Conservation (phyloP, 1,140 invertebrate genomes). For the Ceratina calcarata region DNA sequence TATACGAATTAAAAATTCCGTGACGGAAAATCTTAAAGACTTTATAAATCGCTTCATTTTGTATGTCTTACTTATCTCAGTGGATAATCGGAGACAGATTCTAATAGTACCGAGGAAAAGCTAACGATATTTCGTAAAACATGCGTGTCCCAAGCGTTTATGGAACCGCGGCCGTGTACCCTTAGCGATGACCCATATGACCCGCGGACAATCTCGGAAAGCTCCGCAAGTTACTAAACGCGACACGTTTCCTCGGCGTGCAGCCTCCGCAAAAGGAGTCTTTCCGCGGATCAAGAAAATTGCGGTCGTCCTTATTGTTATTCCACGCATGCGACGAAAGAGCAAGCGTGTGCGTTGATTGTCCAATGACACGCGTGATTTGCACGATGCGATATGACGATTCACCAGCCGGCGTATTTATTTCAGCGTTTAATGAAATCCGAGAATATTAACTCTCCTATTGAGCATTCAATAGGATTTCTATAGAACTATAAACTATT, state of each 20-base stretch:
- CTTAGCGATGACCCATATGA: constrained; percentile 39
- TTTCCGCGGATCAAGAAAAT: constrained; percentile 10
- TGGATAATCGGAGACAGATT: no score
- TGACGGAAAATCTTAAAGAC: no score
- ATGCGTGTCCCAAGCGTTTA: constrained; percentile 1
- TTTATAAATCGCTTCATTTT: no score
- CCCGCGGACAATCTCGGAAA: constrained; percentile 24
- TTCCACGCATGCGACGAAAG: constrained; percentile 27
- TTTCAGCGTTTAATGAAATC: no score
- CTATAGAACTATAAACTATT: no score
- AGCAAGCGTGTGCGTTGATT: constrained; percentile 38
- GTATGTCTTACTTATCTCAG: no score
- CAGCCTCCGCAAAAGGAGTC: constrained; percentile 25
- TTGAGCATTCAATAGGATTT: no score
- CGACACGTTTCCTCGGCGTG: constrained; percentile 36
- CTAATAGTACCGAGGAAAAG: no score
- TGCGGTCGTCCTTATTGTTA: constrained; percentile 30
- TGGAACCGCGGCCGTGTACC: not conserved
- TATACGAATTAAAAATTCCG: no score
- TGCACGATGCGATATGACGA: constrained; percentile 7
- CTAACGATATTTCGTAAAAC: not conserved
- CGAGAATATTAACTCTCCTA: no score
- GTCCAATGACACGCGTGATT: constrained; percentile 40
- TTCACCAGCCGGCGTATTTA: no score
- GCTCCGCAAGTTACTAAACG: constrained; percentile 38